Base-by-base conservation (phyloP, 2,888 invertebrate species). In the Sminthurinus aureus region DNA sequence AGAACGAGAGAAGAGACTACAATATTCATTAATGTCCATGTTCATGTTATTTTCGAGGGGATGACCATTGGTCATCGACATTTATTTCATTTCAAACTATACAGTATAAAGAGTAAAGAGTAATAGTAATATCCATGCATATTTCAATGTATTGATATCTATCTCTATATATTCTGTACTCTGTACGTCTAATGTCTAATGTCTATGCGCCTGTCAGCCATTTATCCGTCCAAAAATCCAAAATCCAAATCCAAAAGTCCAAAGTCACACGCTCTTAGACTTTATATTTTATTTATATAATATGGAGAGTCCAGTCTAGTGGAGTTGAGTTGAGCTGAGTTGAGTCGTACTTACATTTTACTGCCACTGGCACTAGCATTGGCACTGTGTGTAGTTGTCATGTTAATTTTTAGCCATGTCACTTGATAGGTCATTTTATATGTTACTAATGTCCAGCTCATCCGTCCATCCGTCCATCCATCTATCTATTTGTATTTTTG, bases 61-160 rank as follows among this genome's bases (percentile, higher is more conserved):
- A 82, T 82, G 82, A 82, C 82, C 82, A 82, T 38, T 82, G 82
- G 82, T 82, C 82, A 82, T 69, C 77, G 38, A 76, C 66, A 82
- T 82, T 77, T 76, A 82, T 73, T 24, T 73, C 26, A 73, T 24
- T 12, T 69, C 13, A 9, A 51, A 20, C n/a, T n/a, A n/a, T n/a
- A 38, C 38, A 38, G 38, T 38, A 38, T 38, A 1, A 38, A 38
- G 38, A 38, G 3, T 4, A 38, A 38, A 38, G 38, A 4, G 6
- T 38, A 38, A 38, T 38, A 38, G 38, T 38, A 38, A 6, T 38
- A 6, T 38, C 3, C 38, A 38, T 38, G 38, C 38, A 38, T 38
- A 38, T 38, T 6, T n/a, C n/a, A n/a, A n/a, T n/a, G n/a, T 38
- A 38, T 38, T 38, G n/a, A n/a, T n/a, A 38, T 38, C 38, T 38